Evolutionary conservation across 2,113 vertebrate genomes (phyloP).

Genomic region (Rallus limicola): DNA sequence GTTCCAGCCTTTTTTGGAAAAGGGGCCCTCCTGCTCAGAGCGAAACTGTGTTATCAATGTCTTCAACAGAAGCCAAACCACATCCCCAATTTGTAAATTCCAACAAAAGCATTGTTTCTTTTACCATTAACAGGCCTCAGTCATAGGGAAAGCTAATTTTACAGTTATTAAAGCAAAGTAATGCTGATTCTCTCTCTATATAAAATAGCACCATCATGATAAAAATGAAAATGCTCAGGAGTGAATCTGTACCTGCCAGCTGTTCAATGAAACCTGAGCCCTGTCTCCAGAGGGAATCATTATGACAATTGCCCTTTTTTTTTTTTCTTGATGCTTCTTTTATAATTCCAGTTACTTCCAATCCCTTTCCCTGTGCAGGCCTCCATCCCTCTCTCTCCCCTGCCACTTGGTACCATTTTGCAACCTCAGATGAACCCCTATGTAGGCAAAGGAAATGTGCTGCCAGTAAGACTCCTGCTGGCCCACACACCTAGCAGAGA

Average conservation of each 20-base stretch:
- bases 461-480: background rate
- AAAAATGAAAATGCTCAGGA: background rate
- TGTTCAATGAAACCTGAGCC: background rate
- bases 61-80: background rate
- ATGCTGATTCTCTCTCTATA: background rate
- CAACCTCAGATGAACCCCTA: background rate
- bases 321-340: background rate
- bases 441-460: background rate
- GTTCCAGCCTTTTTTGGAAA: background rate
- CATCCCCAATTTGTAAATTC: background rate
- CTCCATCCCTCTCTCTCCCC: no score
- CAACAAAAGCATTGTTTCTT: background rate
- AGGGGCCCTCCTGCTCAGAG: background rate
- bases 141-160: background rate
- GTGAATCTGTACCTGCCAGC: background rate
- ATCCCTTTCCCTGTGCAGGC: background rate
- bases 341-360: background rate
- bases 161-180: background rate
- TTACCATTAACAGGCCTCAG: background rate
- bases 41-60: background rate
- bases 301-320: background rate
- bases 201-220: background rate
- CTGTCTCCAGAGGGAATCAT: background rate
- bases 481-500: slow-evolving; percentile 7
- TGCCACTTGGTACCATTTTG: background rate